Evolutionary conservation across 1,140 invertebrate genomes (phyloP).

Genomic region (Cotesia chilonis): DNA sequence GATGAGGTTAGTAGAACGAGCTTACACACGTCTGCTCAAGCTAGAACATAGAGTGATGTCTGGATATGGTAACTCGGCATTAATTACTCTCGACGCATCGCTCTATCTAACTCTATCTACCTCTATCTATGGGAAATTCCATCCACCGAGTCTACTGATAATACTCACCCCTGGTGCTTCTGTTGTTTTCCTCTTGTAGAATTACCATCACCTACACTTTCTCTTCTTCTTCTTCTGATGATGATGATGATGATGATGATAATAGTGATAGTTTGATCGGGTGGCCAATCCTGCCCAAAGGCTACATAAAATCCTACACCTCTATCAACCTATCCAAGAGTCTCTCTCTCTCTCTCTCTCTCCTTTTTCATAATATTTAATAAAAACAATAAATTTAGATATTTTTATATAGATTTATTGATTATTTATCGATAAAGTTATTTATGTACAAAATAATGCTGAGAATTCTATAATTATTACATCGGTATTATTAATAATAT

Average conservation of each 20-base stretch:
- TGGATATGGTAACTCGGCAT: slow-evolving; percentile 34
- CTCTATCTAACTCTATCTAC: slow-evolving; percentile 38
- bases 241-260: no score
- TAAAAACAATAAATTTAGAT: slow-evolving; percentile 9
- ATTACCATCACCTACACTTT: neutral
- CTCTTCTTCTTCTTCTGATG: no score
- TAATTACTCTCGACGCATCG: slow-evolving; percentile 41
- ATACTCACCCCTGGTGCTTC: no score
- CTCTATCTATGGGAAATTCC: slow-evolving; percentile 20
- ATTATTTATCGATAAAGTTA: slow-evolving; percentile 60
- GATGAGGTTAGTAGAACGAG: slow-evolving; percentile 29
- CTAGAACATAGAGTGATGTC: slow-evolving; percentile 32
- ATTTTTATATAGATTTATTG: slow-evolving; percentile 55
- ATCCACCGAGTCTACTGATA: neutral
- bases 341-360: no score
- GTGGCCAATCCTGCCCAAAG: neutral
- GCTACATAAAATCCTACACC: neutral
- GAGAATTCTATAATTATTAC: slow-evolving; percentile 51
- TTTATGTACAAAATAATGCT: slow-evolving; percentile 63
- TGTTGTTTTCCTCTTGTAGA: no score
- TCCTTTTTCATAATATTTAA: neutral
- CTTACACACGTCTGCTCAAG: slow-evolving; percentile 18
- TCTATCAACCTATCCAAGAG: no score
- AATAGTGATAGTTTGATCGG: no score
- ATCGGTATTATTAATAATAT: slow-evolving; percentile 44